Conservation (phyloP, 2,797 vertebrate genomes). For the Rhinella marina region DNA sequence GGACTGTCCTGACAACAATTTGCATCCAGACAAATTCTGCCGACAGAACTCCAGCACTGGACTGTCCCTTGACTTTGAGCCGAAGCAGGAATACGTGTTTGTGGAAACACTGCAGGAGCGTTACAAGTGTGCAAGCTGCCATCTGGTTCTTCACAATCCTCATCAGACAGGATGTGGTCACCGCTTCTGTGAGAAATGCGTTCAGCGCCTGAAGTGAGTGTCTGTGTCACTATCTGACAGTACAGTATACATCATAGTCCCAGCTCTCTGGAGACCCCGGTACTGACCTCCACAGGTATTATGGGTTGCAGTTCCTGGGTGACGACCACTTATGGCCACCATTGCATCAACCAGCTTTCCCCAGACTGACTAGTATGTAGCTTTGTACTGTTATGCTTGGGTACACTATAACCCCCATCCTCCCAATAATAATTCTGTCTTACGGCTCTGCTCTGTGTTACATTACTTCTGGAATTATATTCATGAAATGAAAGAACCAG, state of each 20-base stretch:
- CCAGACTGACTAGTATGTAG: neutral
- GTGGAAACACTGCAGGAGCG: conserved; percentile 83
- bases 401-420: no score
- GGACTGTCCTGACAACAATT: conserved; percentile 66
- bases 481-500: no score
- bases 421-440: no score
- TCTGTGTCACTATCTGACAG: neutral
- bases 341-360: neutral
- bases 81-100: conserved; percentile 74
- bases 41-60: conserved; percentile 73
- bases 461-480: no score
- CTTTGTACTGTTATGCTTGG: no score
- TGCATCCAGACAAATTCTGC: conserved; percentile 62
- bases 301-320: no score
- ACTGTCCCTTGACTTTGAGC: conserved; percentile 81
- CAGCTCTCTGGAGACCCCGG: neutral
- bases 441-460: no score
- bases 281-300: neutral
- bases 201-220: conserved; percentile 80
- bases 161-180: conserved; percentile 93
- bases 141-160: conserved; percentile 83
- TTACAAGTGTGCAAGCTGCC: conserved; percentile 84
- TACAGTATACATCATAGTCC: neutral
- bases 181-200: conserved; percentile 88
- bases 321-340: neutral